Conservation (phyloP, 1,140 invertebrate species). For the Gonatopus flavifemur region DNA sequence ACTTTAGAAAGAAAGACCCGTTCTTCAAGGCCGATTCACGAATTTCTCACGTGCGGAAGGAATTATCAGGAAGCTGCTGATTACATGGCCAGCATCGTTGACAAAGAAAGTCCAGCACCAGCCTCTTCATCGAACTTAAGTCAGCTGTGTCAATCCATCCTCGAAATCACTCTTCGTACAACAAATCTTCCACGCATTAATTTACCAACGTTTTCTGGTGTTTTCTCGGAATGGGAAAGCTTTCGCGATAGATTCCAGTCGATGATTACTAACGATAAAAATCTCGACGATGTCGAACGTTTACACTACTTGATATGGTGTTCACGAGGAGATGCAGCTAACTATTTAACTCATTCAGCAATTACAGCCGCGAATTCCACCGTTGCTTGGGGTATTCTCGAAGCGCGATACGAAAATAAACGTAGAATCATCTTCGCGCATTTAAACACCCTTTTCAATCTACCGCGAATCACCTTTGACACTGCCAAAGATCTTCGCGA, state of each 20-base stretch:
- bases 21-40: not conserved
- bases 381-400: not conserved
- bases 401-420: not conserved
- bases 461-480: not conserved
- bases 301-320: not conserved
- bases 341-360: not conserved
- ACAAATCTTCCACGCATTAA: not conserved
- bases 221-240: not conserved
- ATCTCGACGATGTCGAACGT: not conserved
- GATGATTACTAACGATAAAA: not conserved
- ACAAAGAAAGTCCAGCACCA: too few species aligned
- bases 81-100: not conserved
- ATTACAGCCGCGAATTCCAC: not conserved
- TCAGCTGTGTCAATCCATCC: not conserved
- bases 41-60: not conserved
- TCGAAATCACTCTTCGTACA: not conserved
- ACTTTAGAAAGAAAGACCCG: too few species aligned
- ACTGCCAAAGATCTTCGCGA: not conserved
- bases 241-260: not conserved
- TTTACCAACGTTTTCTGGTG: not conserved
- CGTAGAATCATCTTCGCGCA: not conserved
- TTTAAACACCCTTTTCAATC: not conserved
- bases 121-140: too few species aligned
- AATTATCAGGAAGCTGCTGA: not conserved
- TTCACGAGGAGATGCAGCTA: not conserved